A percentile compares a stretch with the other conserved stretches of the same genome.
Evolutionary conservation across 2,797 vertebrate species (phyloP).

Genomic region (Echiichthys vipera): DNA sequence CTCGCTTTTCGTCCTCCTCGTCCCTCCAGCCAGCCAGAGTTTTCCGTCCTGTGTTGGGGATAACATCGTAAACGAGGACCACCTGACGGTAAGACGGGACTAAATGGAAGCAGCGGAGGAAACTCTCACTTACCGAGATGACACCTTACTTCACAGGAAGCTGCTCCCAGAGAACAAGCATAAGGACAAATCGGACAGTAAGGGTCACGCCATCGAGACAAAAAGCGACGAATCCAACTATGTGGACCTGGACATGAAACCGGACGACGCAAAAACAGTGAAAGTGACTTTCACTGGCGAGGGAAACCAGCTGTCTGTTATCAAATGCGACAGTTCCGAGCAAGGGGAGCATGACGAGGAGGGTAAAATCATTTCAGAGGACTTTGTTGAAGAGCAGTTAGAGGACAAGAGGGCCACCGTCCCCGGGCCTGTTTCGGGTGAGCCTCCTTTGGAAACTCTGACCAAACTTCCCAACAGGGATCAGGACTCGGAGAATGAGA

Average conservation of each 20-base stretch:
- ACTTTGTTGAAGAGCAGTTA: slow-evolving; percentile 36
- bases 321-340: slow-evolving; percentile 67
- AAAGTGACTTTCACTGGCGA: slow-evolving; percentile 82
- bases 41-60: slow-evolving; percentile 83
- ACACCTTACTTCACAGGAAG: slow-evolving; percentile 83
- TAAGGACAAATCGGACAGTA: slow-evolving; percentile 43
- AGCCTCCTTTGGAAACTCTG: slow-evolving; percentile 53
- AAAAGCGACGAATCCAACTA: slow-evolving; percentile 83
- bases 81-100: slow-evolving; percentile 75
- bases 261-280: slow-evolving; percentile 72
- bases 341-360: slow-evolving; percentile 46
- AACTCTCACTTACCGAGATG: slow-evolving; percentile 83
- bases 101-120: slow-evolving; percentile 87
- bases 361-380: slow-evolving; percentile 31
- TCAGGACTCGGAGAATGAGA: slow-evolving; percentile 59
- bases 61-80: slow-evolving; percentile 80
- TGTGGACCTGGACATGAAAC: slow-evolving; percentile 82
- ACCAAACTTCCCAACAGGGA: slow-evolving; percentile 49
- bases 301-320: slow-evolving; percentile 76
- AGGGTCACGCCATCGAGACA: slow-evolving; percentile 47
- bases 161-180: slow-evolving; percentile 74
- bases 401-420: slow-evolving; percentile 36
- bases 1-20: slow-evolving; percentile 28
- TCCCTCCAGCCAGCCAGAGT: slow-evolving; percentile 70
- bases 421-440: slow-evolving; percentile 40